phyloP scores from a whole-genome alignment of 1,140 invertebrate genomes.

The Venturia canescens region DNA sequence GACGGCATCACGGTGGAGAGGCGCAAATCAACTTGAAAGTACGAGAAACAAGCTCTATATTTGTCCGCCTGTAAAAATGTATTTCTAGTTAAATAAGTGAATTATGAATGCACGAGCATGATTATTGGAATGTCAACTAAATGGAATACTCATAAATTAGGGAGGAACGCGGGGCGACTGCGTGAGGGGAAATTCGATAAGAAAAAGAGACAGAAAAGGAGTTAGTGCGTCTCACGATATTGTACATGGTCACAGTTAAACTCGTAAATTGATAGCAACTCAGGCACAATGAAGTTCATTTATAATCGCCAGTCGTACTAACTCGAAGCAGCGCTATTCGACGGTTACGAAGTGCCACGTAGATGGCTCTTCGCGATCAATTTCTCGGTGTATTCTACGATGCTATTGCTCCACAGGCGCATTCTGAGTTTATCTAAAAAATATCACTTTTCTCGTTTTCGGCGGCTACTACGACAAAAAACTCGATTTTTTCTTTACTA shows the following conservation, averaged over 20 bases:
- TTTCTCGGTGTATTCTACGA: slow-evolving; percentile 54
- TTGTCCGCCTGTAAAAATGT: too few relatives aligned
- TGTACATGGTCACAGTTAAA: slow-evolving; percentile 59
- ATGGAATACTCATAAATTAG: too few relatives aligned
- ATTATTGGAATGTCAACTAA: too few relatives aligned
- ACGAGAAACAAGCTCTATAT: too few relatives aligned
- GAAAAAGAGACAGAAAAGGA: slow-evolving; percentile 51
- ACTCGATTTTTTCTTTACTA: neutral
- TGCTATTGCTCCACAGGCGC: slow-evolving; percentile 45
- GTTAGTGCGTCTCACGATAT: slow-evolving; percentile 52
- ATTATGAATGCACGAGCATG: too few relatives aligned
- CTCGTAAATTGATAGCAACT: slow-evolving; percentile 75
- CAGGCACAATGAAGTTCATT: slow-evolving; percentile 75
- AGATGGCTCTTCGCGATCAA: slow-evolving; percentile 17
- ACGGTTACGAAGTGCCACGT: slow-evolving; percentile 65
- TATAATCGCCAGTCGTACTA: slow-evolving; percentile 69
- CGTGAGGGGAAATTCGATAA: neutral
- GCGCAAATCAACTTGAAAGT: too few relatives aligned
- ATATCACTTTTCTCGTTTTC: too few relatives aligned
- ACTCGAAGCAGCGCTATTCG: slow-evolving; percentile 61
- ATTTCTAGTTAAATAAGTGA: too few relatives aligned
- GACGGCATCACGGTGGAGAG: too few relatives aligned
- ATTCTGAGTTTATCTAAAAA: slow-evolving; percentile 20
- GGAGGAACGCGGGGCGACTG: neutral
- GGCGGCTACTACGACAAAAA: too few relatives aligned